Evolutionary conservation across 2,888 invertebrate species (phyloP).

Genomic region (Diarsia dahlii): DNA sequence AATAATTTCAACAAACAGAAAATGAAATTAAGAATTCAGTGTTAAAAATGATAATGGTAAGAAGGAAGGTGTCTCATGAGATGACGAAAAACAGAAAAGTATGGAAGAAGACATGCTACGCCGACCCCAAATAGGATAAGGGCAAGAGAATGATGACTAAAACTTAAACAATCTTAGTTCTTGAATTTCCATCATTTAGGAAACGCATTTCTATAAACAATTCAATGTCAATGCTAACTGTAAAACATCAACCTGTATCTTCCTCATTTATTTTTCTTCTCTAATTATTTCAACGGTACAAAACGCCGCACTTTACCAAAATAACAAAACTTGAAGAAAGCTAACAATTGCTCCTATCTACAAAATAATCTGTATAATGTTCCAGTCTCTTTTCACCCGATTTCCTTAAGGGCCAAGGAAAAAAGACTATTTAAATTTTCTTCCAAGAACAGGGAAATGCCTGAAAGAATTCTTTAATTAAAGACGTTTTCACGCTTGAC

Average conservation of each 20-base stretch:
- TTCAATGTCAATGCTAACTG: neutral
- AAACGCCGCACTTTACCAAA: slow-evolving; percentile 10
- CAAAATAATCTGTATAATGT: slow-evolving; percentile 30
- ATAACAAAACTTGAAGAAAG: slow-evolving; percentile 29
- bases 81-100: too few relatives aligned
- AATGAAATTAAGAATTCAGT: too few relatives aligned
- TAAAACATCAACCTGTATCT: neutral
- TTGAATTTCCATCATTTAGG: neutral
- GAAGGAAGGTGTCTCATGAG: too few relatives aligned
- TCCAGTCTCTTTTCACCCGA: slow-evolving; percentile 49
- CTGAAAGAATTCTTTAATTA: slow-evolving; percentile 59
- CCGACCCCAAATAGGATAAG: too few relatives aligned
- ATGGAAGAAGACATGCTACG: too few relatives aligned
- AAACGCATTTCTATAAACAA: neutral
- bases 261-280: slow-evolving; percentile 14
- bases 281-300: slow-evolving; percentile 15
- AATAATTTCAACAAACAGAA: too few relatives aligned
- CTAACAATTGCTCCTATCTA: slow-evolving; percentile 28
- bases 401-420: slow-evolving; percentile 39
- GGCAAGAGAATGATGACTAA: too few relatives aligned
- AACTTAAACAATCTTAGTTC: neutral
- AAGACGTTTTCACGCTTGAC: slow-evolving; percentile 60
- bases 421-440: slow-evolving; percentile 48
- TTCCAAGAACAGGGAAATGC: slow-evolving; percentile 37
- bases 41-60: too few relatives aligned